Evolutionary conservation across 2,113 vertebrate genomes (phyloP).

Genomic region (Hyperopisus bebe): DNA sequence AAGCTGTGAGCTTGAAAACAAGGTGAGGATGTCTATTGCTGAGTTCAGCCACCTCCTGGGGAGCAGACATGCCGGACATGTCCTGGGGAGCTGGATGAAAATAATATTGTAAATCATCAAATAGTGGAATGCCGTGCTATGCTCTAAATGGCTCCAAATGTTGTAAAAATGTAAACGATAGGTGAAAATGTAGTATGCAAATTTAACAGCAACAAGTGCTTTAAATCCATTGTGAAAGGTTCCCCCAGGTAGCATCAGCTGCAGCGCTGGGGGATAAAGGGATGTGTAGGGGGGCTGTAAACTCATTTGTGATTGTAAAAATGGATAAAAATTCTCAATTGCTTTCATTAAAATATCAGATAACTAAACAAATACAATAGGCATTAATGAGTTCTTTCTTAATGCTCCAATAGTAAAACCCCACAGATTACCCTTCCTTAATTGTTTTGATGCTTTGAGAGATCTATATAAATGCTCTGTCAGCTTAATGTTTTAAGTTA

Average conservation of each 20-base stretch:
- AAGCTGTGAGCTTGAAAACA: not conserved
- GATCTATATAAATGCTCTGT: not conserved
- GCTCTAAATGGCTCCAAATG: not conserved
- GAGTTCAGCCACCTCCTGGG: not conserved
- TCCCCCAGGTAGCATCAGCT: not conserved
- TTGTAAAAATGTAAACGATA: not conserved
- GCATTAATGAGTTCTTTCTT: not conserved
- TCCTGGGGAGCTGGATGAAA: not conserved
- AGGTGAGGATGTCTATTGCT: not conserved
- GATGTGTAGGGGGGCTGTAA: not conserved
- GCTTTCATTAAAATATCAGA: not conserved
- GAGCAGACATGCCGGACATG: not conserved
- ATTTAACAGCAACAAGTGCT: not conserved
- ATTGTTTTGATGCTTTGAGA: not conserved
- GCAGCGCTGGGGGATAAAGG: not conserved
- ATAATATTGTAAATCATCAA: not conserved
- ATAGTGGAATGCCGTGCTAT: not conserved
- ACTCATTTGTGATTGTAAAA: not conserved
- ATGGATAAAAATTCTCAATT: not conserved
- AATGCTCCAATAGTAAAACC: not conserved
- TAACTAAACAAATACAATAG: not conserved
- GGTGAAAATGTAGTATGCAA: not conserved
- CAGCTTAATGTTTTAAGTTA: not conserved
- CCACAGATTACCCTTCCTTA: not conserved
- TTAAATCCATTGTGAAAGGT: not conserved